Conservation (phyloP, 2,797 vertebrate species). For the Enteromius fasciolatus region DNA sequence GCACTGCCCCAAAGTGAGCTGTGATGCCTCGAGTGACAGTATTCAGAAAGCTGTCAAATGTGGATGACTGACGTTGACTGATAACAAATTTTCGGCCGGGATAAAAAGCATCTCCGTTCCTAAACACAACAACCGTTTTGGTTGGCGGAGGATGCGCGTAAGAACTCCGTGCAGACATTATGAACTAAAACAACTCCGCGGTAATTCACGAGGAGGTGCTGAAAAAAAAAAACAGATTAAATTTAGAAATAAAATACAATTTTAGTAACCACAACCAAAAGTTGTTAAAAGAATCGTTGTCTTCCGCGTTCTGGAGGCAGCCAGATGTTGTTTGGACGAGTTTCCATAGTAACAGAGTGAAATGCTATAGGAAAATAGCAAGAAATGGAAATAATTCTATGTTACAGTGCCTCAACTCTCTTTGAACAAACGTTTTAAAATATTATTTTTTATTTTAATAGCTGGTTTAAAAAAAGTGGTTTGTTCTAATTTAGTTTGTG, state of each 20-base stretch:
- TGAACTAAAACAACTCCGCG: background rate
- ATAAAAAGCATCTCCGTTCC: constrained; percentile 79
- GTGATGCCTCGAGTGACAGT: constrained; percentile 67
- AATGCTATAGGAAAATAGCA: background rate
- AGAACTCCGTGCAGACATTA: constrained; percentile 5
- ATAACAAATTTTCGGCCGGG: constrained; percentile 74
- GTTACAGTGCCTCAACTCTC: background rate
- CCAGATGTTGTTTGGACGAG: background rate
- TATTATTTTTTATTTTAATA: background rate
- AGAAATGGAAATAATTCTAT: background rate
- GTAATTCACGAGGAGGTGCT: constrained; percentile 54
- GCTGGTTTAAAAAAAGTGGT: background rate
- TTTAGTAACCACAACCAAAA: background rate
- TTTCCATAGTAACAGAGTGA: background rate
- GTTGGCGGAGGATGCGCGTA: constrained; percentile 58
- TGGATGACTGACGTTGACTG: constrained; percentile 68
- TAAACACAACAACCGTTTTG: constrained; percentile 75
- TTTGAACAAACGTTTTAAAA: background rate
- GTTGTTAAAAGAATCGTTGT: background rate
- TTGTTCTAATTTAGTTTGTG: constrained; percentile 65
- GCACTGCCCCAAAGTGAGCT: constrained; percentile 75
- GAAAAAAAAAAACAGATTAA: background rate
- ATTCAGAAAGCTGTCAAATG: constrained; percentile 77
- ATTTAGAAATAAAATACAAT: background rate
- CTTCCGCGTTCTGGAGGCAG: background rate